Base-by-base conservation (phyloP, 2,797 vertebrate genomes). In the Bovichtus variegatus region DNA sequence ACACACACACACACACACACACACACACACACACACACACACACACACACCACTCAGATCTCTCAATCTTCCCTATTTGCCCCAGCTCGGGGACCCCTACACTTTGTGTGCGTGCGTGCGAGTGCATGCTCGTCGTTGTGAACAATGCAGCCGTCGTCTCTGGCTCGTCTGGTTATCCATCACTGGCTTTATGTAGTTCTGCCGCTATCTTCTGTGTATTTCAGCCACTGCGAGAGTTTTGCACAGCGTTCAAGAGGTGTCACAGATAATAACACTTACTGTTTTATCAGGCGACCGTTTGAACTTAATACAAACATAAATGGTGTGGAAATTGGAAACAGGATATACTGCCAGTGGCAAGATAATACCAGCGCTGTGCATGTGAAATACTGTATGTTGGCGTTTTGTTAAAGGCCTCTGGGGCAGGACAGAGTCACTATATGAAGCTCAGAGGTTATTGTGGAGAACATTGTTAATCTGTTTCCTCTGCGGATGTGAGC, bases 51-150 rank as follows among this genome's bases (percentile, higher is more conserved):
- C 59, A 57, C 59, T 46, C 44, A 43, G 51, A 88, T 85, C 83
- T 87, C 83, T 92, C 84, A 84, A 91, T 89, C 84, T 78, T 83
- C 58, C 78, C 75, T 70, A 57, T 18, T 27, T 64, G 80, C 65
- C 71, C 47, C 43, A 25, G 63, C 63, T 62, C 10, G 6, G 74
- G 36, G 78, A 81, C 63, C 71, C 70, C 36, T 84, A 62, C 27
- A 65, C 67, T 66, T 69, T 25, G 47, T 76, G 21, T 25, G 23
- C 62, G 51, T 66, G 51, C 21, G 13, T 47, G 60, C 29, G 54
- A 5, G 73, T 44, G 53, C 12, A 5, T 53, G 69, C 55, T 25
- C 40, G 11, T 66, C 9, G 8, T 62, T 69, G 77, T 83, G 88
- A 89, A 84, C 83, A 78, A 87, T 86, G 78, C 85, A 34, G 78